Percentiles rank a stretch among this genome's conserved stretches.
Evolutionary conservation across 2,113 vertebrate species (phyloP).

Genomic region (Bos javanicus): DNA sequence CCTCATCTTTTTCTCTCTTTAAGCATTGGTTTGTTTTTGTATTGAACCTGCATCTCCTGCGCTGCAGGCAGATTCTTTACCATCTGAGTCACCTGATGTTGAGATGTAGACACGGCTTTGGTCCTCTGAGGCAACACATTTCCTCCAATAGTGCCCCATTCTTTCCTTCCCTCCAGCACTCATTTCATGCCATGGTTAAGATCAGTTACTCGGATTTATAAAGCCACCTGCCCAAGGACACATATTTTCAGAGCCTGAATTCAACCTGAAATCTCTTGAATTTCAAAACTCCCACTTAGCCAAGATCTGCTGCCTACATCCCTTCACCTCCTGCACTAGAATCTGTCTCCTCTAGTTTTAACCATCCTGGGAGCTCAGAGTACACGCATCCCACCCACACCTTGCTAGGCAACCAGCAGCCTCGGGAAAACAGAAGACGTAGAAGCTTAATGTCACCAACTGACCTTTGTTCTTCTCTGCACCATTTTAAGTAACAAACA

Average conservation of each 20-base stretch:
- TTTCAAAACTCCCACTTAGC: background rate
- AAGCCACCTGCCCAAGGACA: background rate
- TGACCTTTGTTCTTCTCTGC: conserved; percentile 21
- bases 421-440: background rate
- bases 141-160: background rate
- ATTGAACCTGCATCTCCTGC: background rate
- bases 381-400: background rate
- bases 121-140: background rate
- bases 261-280: background rate
- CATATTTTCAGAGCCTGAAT: background rate
- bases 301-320: background rate
- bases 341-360: conserved; percentile 33
- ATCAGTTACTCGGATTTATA: background rate
- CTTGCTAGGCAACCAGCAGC: conserved; percentile 9
- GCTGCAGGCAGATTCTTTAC: background rate
- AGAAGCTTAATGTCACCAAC: background rate
- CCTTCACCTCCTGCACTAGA: background rate
- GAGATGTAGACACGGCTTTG: background rate
- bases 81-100: background rate
- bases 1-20: background rate
- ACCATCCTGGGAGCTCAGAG: background rate
- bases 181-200: background rate
- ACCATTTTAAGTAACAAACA: conserved; percentile 22
- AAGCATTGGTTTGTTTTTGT: background rate
- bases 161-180: background rate